Conservation (phyloP, 2,888 invertebrate species). For the Chirona hameri region DNA sequence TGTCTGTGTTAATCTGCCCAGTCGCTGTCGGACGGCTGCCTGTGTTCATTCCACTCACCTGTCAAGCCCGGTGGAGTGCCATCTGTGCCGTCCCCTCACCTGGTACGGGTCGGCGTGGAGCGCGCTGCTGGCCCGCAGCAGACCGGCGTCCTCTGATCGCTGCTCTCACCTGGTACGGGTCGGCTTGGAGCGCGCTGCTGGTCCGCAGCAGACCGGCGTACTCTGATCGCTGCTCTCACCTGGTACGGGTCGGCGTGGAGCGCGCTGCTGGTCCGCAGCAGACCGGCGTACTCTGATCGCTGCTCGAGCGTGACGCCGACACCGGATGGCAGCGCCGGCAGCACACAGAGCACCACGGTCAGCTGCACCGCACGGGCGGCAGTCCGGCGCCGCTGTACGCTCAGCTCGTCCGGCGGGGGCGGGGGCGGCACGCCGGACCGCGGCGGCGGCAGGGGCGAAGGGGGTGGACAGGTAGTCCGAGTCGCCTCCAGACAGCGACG, state of each 20-base stretch:
- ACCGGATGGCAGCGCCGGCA: constrained; percentile 62
- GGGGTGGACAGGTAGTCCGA: background rate
- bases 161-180: constrained; percentile 41
- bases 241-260: background rate
- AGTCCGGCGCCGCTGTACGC: background rate
- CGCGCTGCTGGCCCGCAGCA: background rate
- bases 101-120: background rate
- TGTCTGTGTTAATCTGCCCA: too few species aligned
- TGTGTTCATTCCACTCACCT: too few species aligned
- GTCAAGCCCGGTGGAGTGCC: too few species aligned
- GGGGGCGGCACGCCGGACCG: background rate
- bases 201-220: background rate
- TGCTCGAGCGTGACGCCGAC: constrained; percentile 56
- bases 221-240: constrained; percentile 47
- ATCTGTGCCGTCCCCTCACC: background rate
- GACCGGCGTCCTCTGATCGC: constrained; percentile 45
- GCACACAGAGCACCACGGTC: constrained; percentile 61
- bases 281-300: constrained; percentile 45
- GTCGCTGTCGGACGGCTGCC: too few species aligned
- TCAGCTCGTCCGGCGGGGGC: background rate
- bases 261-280: background rate
- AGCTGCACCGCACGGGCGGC: constrained; percentile 47
- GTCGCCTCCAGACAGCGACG: background rate
- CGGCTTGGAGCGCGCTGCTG: background rate
- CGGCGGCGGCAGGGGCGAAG: too few species aligned